Evolutionary conservation across 92 coral and sea anemone species (phyloP), one percentile per base, ranked within the genome.

Genomic region (Palythoa grandiflora): DNA sequence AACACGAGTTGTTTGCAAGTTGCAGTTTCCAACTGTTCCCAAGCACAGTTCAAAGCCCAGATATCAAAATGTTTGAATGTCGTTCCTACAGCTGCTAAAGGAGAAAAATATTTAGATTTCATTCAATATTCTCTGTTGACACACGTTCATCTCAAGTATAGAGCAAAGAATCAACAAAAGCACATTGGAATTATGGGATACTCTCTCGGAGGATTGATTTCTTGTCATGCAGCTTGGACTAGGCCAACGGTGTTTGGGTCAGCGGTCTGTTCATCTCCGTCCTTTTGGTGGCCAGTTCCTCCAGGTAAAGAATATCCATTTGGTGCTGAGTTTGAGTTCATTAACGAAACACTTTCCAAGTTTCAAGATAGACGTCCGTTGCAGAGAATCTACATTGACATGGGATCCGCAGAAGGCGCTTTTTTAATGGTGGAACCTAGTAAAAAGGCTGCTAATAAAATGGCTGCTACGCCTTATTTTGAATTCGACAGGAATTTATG

Each of bases 281-380:
- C 92, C 79, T 20, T 90, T 75, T 90, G 92, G 92, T 90, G 92
- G 92, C 92, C 92, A 60, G 71, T 90, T 40, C 92, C 92, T 20
- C 77, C 12, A 35, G 84, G 88, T 74, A 79, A 54, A 39, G 36
- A 17, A 28, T 90, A 57, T 68, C 92, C 92, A 71, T 60, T 54
- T 63, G 92, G 84, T 13, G 77, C 87, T 36, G 68, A 36, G 71
- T 85, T 78, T 72, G 92, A 90, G 80, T 90, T 85, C 61, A 28
- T 80, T 19, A 85, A 53, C 38, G 60, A 51, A 19, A 90, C 92
- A 5, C 77, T 90, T 5, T 36, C 52, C n/a, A 79, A 86, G 72
- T 60, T 85, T 78, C 85, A 79, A 66, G 77, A 66, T 11, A 59
- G 78, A 16, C 73, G 92, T 37, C 92, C 89, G 15, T 12, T 52